phyloP scores from a whole-genome alignment of 1,140 invertebrate species.

The Sminthurides bifidus region DNA sequence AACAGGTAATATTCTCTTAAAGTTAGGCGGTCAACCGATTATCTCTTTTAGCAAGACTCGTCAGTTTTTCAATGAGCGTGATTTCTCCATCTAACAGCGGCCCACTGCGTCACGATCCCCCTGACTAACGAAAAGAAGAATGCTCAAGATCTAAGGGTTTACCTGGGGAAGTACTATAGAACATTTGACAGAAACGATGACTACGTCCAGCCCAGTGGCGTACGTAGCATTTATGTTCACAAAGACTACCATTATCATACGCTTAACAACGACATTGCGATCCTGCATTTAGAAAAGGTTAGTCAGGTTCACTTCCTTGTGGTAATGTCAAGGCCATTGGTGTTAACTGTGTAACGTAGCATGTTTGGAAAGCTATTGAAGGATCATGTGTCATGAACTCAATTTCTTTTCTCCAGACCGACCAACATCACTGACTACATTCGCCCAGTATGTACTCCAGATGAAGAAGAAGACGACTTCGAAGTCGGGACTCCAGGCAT shows the following conservation, averaged over 20 bases:
- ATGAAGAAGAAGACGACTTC: slow-evolving; percentile 9
- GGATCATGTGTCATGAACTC: background rate
- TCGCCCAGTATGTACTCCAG: slow-evolving; percentile 17
- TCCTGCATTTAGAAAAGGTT: slow-evolving; percentile 12
- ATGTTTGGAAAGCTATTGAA: background rate
- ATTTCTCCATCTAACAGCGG: slow-evolving; percentile 23
- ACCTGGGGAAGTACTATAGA: slow-evolving; percentile 19
- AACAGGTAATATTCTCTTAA: slow-evolving; percentile 19
- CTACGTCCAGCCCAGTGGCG: slow-evolving; percentile 5
- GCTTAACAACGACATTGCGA: slow-evolving; percentile 19
- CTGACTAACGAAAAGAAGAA: slow-evolving; percentile 14
- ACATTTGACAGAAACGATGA: slow-evolving; percentile 12
- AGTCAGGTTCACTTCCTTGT: background rate
- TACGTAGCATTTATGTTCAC: slow-evolving; percentile 8
- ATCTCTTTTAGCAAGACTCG: too few species aligned
- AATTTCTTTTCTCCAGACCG: background rate
- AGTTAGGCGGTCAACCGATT: too few species aligned
- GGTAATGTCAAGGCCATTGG: too few species aligned
- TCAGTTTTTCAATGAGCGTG: background rate
- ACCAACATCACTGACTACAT: slow-evolving; percentile 6
- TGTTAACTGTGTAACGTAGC: too few species aligned
- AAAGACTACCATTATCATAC: slow-evolving; percentile 11
- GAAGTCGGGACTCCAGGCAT: slow-evolving; percentile 2
- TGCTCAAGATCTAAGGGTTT: background rate
- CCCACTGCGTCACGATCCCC: slow-evolving; percentile 15